Base-by-base conservation (phyloP, 2,113 vertebrate genomes). In the Turnix velox region DNA sequence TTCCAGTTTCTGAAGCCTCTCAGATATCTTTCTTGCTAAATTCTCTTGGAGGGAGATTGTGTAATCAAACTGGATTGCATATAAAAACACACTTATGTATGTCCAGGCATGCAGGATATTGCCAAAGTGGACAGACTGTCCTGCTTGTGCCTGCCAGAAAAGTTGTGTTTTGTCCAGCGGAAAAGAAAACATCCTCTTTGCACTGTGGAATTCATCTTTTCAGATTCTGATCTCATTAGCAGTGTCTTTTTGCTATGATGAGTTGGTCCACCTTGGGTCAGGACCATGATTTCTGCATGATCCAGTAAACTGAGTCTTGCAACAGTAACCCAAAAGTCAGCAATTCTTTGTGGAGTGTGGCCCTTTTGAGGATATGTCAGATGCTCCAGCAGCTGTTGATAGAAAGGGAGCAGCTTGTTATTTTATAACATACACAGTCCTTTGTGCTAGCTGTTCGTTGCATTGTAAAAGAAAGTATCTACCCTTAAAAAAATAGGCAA, bases 121-220 rank as follows among this genome's bases (percentile, higher is more conserved):
- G 93, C 96, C 97, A 91, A 91, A 97, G 85, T 93, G 97, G 97
- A 97, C 97, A 97, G 84, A 87, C 94, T 96, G 97, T 98, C 95
- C 94, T 91, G 66, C 91, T 89, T 24, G 58, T 79, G 87, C 74
- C 91, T 61, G 71, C 97, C 97, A 96, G 97, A 84, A 84, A 68
- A 95, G 52, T 92, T 77, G 62, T 92, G 97, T 95, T 96, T 82
- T 96, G 97, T 97, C 96, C 97, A 72, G 94, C 10, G 75, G 95
- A 95, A 97, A 97, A 90, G 96, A 96, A 98, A 97, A 96, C 96
- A 97, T 92, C 93, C 96, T 84, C 72, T 91, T 2, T 37, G 86
- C 2, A 0, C 14, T 37, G 39, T 85, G 57, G 90, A 74, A 62
- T 73, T 81, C 67, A 75, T 71, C 94, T 94, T 11, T 59, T 43